These are phyloP conservation scores for Monodelphis domestica DNA, from an alignment of 2,797 vertebrate genomes.

Conservation along the genomic window DNA sequence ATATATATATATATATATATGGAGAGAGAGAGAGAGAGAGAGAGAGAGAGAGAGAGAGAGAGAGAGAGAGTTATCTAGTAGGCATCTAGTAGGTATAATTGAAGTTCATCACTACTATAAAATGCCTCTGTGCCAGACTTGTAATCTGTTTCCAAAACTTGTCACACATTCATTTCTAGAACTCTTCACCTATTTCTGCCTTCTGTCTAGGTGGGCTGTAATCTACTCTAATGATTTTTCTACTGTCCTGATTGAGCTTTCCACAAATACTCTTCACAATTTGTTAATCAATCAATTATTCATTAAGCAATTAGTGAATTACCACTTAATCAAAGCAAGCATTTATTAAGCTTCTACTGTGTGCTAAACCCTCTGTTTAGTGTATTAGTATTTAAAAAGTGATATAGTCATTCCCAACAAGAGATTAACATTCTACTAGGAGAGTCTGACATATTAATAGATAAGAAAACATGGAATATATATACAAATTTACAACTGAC, in stretches of 20 bases:
- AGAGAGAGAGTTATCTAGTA: neutral
- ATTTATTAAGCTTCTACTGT: neutral
- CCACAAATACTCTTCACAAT: neutral
- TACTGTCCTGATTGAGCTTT: too few relatives aligned
- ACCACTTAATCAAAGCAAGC: neutral
- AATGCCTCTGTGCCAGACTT: neutral
- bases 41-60: too few relatives aligned
- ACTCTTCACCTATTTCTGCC: neutral
- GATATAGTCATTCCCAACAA: neutral
- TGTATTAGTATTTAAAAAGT: neutral
- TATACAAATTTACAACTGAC: neutral
- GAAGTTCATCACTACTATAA: neutral
- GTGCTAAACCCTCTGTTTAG: neutral
- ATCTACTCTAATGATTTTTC: neutral
- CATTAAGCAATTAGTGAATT: too few relatives aligned
- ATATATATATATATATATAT: too few relatives aligned
- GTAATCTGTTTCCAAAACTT: neutral
- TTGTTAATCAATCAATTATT: neutral
- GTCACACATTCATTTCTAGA: neutral
- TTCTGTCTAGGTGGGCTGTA: neutral
- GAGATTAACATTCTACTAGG: neutral
- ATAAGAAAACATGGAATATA: neutral
- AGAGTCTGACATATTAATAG: neutral
- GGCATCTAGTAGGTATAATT: neutral
- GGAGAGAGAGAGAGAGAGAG: too few relatives aligned